These are phyloP conservation scores for Anguilla obscura DNA, from an alignment of 2,797 vertebrate species.

Conservation along the genomic window DNA sequence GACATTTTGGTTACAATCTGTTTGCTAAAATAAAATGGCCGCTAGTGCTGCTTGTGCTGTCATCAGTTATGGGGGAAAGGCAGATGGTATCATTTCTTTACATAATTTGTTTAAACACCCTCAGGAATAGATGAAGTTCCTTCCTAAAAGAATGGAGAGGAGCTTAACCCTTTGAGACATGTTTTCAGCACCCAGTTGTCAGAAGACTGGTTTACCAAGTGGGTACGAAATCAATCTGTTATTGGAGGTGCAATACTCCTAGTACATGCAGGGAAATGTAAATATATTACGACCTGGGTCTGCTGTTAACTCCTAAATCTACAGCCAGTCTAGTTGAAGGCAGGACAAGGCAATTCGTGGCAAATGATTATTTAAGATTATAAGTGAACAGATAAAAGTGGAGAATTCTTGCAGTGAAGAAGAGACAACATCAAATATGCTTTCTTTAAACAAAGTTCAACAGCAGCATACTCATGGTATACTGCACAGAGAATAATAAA, in stretches of 20 bases:
- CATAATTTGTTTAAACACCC: too few species aligned
- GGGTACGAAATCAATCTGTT: background rate
- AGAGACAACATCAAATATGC: background rate
- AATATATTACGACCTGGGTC: too few species aligned
- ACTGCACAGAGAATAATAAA: background rate
- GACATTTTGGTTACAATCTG: background rate
- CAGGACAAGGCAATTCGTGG: too few species aligned
- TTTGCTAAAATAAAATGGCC: background rate
- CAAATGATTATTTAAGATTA: too few species aligned
- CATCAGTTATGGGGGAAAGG: background rate
- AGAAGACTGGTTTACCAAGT: background rate
- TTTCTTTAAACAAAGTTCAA: background rate
- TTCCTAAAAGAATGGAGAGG: background rate
- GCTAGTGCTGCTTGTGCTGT: background rate
- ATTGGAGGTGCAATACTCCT: too few species aligned
- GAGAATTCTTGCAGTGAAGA: background rate
- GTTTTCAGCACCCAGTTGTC: background rate
- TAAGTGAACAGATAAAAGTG: too few species aligned
- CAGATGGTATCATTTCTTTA: background rate
- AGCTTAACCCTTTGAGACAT: background rate
- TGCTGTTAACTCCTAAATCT: too few species aligned
- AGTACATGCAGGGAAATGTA: too few species aligned
- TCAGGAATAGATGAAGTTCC: background rate
- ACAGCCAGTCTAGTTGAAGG: too few species aligned
- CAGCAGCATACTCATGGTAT: background rate